These are phyloP conservation scores for Ibidorhyncha struthersii DNA, from an alignment of 2,113 vertebrate genomes.

Conservation along the genomic window DNA sequence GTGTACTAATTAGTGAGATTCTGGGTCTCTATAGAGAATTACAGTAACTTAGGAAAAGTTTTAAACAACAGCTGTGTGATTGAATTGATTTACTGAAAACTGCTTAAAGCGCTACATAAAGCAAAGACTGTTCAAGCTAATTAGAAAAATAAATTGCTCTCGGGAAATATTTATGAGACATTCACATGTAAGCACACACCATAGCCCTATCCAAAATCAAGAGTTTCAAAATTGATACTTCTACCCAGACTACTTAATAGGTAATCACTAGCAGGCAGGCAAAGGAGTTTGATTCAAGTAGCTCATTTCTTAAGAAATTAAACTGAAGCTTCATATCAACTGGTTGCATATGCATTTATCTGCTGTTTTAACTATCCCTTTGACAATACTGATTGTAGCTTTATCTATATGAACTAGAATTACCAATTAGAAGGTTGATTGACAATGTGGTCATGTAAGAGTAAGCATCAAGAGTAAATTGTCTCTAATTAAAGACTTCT, in stretches of 20 bases:
- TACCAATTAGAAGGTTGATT: constrained; percentile 31
- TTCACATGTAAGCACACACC: constrained; percentile 39
- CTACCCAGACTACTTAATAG: constrained; percentile 22
- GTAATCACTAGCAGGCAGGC: constrained; percentile 19
- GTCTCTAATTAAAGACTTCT: constrained; percentile 30
- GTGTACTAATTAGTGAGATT: constrained; percentile 44
- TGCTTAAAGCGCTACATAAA: constrained; percentile 46
- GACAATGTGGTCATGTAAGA: constrained; percentile 38
- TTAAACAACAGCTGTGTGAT: constrained; percentile 59
- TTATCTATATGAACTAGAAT: constrained; percentile 16
- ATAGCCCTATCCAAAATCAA: constrained; percentile 19
- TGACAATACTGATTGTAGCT: constrained; percentile 20
- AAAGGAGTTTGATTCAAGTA: constrained; percentile 20
- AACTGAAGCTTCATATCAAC: background rate
- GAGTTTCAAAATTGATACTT: constrained; percentile 44
- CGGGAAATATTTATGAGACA: constrained; percentile 65
- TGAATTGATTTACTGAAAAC: constrained; percentile 65
- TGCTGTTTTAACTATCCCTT: constrained; percentile 8
- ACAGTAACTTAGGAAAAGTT: constrained; percentile 59
- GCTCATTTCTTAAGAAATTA: constrained; percentile 34
- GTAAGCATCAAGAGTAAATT: constrained; percentile 26
- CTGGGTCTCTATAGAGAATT: constrained; percentile 45
- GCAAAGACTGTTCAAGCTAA: constrained; percentile 47
- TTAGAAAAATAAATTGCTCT: constrained; percentile 61
- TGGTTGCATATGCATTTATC: background rate